Evolutionary conservation across 2,797 vertebrate genomes (phyloP), one percentile per base, ranked within the genome.

Genomic region (Mastacembelus armatus): DNA sequence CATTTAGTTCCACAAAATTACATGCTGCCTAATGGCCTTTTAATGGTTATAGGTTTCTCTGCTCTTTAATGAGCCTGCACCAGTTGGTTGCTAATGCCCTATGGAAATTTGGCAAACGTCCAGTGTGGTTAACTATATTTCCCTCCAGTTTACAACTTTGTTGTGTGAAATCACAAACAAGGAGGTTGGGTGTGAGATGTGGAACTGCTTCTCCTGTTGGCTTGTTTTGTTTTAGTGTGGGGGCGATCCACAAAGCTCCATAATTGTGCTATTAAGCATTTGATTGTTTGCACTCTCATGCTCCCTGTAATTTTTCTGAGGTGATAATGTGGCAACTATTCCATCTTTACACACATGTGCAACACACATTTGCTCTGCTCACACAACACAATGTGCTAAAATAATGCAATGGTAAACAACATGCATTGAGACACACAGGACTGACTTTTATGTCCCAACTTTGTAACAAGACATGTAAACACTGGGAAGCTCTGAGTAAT

Each of bases 1-100:
- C 96, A 97, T 98, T 99, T 98, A 98, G 97, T 96, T 98, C 96
- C 96, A 96, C 95, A 95, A 96, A 97, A 98, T 98, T 96, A 98
- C 96, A 97, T 95, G 96, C 95, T 95, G 96, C 95, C 96, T 98
- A 98, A 98, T 97, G 96, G 96, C 94, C 95, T 98, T 99, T 98
- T 98, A 98, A 98, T 98, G 96, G 96, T 98, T 98, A 98, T 98
- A 96, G 96, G 96, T 97, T 97, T 96, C 95, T 95, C 87, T 93
- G 92, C 93, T 92, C 93, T 96, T 95, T 96, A 98, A 98, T 97
- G 96, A 98, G 96, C 94, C 95, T 96, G 96, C 95, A 96, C 96
- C 96, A 97, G 96, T 98, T 97, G 97, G 96, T 95, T 97, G 94
- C 95, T 96, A 97, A 98, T 96, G 95, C 96, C 96, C 95, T 93